Percentiles rank a stretch among this genome's conserved stretches.
Evolutionary conservation across 92 coral and sea anemone species (phyloP).

Genomic region (Phenganax marumi): DNA sequence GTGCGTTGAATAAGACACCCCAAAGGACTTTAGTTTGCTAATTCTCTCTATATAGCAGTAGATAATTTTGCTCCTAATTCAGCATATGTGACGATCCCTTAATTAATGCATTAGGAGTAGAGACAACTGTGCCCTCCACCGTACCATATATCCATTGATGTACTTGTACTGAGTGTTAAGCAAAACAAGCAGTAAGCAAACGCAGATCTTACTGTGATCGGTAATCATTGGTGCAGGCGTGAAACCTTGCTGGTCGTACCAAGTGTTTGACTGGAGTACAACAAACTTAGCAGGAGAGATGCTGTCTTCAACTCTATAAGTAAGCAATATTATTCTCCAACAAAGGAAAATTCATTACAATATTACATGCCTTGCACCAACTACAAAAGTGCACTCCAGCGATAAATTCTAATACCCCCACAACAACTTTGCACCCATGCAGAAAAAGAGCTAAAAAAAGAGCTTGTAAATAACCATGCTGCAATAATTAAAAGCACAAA

Average conservation of each 20-base stretch:
- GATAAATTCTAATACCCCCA: no score
- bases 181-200: not conserved
- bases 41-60: no score
- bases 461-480: not conserved
- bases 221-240: slow-evolving; percentile 68
- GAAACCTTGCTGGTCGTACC: slow-evolving; percentile 70
- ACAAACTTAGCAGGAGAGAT: slow-evolving; percentile 48
- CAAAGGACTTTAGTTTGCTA: no score
- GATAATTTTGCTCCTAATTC: no score
- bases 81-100: no score
- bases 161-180: no score
- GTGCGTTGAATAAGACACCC: not conserved
- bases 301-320: slow-evolving; percentile 64
- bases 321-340: not conserved
- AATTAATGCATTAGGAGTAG: no score
- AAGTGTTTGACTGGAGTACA: slow-evolving; percentile 79
- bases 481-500: not conserved
- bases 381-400: no score
- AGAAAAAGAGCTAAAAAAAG: not conserved
- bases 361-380: no score
- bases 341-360: not conserved
- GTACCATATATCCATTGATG: no score
- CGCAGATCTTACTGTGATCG: slow-evolving; percentile 66
- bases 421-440: not conserved
- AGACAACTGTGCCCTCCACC: no score